Conservation (phyloP, 2,797 vertebrate genomes). For the Caiman crocodilus region DNA sequence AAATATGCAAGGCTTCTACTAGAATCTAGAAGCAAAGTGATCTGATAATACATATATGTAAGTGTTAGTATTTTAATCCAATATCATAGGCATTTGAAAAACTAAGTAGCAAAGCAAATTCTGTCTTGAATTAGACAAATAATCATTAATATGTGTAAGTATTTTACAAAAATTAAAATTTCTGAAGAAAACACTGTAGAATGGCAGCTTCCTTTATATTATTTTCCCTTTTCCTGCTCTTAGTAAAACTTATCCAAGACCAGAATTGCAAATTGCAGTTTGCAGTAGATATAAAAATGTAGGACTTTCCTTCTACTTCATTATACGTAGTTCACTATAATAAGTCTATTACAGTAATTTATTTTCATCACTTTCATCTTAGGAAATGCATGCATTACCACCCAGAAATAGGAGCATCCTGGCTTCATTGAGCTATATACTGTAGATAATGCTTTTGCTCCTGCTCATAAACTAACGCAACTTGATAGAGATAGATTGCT, state of each 20-base stretch:
- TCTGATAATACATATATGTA: background rate
- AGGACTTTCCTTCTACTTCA: background rate
- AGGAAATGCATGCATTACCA: background rate
- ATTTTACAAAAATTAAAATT: background rate
- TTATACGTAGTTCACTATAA: background rate
- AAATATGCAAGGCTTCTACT: slow-evolving; percentile 17
- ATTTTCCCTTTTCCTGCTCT: background rate
- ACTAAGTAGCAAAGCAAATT: background rate
- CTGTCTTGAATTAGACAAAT: background rate
- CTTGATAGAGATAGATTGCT: background rate
- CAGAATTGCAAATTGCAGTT: background rate
- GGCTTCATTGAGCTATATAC: background rate
- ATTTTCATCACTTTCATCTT: background rate
- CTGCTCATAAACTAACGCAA: background rate
- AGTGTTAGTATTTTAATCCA: background rate
- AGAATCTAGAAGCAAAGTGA: slow-evolving; percentile 8
- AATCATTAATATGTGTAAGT: background rate
- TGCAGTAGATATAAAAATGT: background rate
- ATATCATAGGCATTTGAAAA: background rate
- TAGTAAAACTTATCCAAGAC: background rate
- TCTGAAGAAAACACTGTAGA: background rate
- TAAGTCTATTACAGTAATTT: background rate
- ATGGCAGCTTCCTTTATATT: too few species aligned
- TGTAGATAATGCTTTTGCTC: background rate
- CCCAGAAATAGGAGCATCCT: background rate